Conservation (phyloP, 2,797 vertebrate species). For the Vespertilio murinus region DNA sequence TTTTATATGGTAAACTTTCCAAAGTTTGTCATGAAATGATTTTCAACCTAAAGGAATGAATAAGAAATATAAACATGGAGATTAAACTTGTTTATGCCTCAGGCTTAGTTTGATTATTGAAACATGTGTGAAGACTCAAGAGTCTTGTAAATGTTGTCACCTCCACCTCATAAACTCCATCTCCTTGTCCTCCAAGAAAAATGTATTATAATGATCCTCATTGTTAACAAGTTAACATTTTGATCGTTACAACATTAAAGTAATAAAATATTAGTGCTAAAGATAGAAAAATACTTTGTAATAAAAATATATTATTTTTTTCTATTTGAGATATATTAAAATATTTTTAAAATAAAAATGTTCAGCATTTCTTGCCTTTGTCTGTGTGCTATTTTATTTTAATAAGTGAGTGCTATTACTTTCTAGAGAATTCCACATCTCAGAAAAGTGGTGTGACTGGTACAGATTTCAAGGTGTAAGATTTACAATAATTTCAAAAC, state of each 20-base stretch:
- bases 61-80: neutral
- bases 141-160: constrained; percentile 21
- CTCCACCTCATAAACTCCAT: constrained; percentile 32
- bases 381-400: constrained; percentile 29
- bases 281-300: constrained; percentile 17
- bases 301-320: neutral
- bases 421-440: neutral
- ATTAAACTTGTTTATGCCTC: constrained; percentile 21
- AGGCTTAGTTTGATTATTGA: constrained; percentile 27
- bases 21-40: constrained; percentile 13
- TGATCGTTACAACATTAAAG: neutral
- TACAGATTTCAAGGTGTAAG: neutral
- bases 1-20: neutral
- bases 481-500: neutral
- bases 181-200: neutral
- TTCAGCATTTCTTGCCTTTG: neutral
- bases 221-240: neutral
- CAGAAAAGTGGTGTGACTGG: neutral
- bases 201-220: neutral
- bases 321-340: neutral
- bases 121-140: constrained; percentile 34
- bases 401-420: neutral
- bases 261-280: constrained; percentile 42
- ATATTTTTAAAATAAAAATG: neutral
- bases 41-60: constrained; percentile 19